phyloP scores from a whole-genome alignment of 2,888 invertebrate genomes.

The Abrostola triplasia region DNA sequence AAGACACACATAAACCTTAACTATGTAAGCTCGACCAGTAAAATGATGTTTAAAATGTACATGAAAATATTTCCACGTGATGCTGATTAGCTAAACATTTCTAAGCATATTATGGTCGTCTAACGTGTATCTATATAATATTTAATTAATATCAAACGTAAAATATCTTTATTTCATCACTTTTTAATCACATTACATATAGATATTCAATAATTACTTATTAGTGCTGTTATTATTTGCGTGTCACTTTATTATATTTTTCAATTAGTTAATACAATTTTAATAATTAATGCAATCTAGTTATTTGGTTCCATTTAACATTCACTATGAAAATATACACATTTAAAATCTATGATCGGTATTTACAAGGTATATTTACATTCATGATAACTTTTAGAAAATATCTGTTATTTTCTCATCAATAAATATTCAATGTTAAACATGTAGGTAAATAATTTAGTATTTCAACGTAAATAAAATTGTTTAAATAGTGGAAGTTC shows the following conservation, averaged over 20 bases:
- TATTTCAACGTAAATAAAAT: conserved; percentile 14
- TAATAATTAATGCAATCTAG: conserved; percentile 59
- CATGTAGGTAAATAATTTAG: conserved; percentile 31
- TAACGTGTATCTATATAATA: conserved; percentile 28
- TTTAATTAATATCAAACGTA: conserved; percentile 38
- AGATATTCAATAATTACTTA: conserved; percentile 32
- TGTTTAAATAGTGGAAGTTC: conserved; percentile 8
- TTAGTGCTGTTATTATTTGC: conserved; percentile 48
- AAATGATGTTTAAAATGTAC: conserved; percentile 47
- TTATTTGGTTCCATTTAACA: conserved; percentile 87
- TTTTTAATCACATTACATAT: conserved; percentile 59
- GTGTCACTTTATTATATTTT: conserved; percentile 36
- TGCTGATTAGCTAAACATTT: conserved; percentile 31
- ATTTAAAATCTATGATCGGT: conserved; percentile 75
- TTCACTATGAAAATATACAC: conserved; percentile 87
- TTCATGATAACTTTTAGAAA: conserved; percentile 65
- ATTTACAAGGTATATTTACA: conserved; percentile 71
- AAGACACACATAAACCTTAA: conserved; percentile 66
- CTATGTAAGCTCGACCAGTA: conserved; percentile 68
- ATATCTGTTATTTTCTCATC: conserved; percentile 51
- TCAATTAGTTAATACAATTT: conserved; percentile 42
- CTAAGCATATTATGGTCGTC: conserved; percentile 37
- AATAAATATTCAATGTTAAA: conserved; percentile 16
- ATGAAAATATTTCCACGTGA: conserved; percentile 52
- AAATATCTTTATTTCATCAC: conserved; percentile 55